Evolutionary conservation across 2,113 vertebrate genomes (phyloP), one percentile per base, ranked within the genome.

Genomic region (Tragelaphus buxtoni): DNA sequence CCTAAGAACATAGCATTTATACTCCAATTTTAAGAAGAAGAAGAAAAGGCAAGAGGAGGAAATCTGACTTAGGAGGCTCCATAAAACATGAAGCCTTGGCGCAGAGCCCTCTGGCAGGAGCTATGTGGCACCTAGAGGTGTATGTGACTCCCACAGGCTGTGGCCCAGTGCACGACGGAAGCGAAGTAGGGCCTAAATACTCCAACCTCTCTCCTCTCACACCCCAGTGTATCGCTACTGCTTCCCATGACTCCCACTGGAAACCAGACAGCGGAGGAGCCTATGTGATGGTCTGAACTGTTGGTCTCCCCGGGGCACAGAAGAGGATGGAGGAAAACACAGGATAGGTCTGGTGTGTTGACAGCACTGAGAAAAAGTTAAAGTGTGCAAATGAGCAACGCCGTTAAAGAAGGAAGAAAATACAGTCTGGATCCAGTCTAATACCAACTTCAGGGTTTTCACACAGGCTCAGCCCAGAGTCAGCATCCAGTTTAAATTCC

Each of bases 341-440:
- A 77, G 8, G 17, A 53, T 32, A 7, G 5, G 18, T 5, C n/a
- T 83, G 30, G 0, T 35, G 0, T 58, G 17, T 11, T 35, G 24
- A 49, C 13, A 77, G 30, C 1, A 4, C 13, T 12, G 35, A n/a
- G 3, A 12, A 47, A 61, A 56, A 88, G 39, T 8, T 10, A 79
- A 91, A 76, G 14, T 22, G 76, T 2, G 82, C 4, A 49, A 49
- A 76, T 51, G 39, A 24, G 22, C 16, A 65, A 20, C 55, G 49
- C 28, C 72, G 4, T 35, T 45, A 53, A 35, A 90, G 35, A 45
- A 94, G 24, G n/a, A 79, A 56, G 49, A 55, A 80, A 72, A 49
- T 26, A 3, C 0, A 47, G 35, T n/a, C 39, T 35, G 30, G 32
- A 95, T 42, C 16, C 61, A 74, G 30, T 47, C 6, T n/a, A 72